phyloP scores from a whole-genome alignment of 2,113 vertebrate genomes.

The Felis chaus region DNA sequence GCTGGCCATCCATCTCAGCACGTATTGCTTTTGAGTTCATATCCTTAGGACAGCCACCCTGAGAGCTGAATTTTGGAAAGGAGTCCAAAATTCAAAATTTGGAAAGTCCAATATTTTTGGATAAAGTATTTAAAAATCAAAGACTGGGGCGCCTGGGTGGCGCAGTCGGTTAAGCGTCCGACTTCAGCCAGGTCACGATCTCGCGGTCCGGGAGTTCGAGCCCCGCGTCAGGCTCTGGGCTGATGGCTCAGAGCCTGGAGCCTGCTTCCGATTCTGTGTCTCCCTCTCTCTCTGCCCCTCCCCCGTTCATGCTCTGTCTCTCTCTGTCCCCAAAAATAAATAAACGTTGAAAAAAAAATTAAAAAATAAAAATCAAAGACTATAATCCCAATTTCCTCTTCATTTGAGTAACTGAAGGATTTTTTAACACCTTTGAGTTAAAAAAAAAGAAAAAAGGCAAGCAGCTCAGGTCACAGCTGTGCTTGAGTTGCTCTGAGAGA shows the following conservation, averaged over 20 bases:
- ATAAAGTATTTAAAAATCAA: constrained; percentile 28
- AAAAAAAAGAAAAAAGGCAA: neutral
- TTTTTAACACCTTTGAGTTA: neutral
- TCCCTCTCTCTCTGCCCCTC: no score
- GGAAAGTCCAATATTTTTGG: neutral
- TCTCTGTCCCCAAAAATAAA: no score
- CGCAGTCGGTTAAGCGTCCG: no score
- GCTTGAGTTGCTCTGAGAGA: neutral
- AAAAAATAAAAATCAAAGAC: constrained; percentile 3
- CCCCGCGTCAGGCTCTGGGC: no score
- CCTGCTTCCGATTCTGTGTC: no score
- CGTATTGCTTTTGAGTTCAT: neutral
- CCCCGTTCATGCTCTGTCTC: no score
- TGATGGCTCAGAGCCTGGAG: no score
- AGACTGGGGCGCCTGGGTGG: no score
- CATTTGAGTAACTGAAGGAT: neutral
- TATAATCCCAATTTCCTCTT: neutral
- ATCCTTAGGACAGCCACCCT: neutral
- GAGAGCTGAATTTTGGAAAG: neutral
- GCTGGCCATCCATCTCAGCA: neutral
- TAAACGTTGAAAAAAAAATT: no score
- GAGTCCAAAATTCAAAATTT: neutral
- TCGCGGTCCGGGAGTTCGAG: no score
- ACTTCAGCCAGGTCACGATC: no score
- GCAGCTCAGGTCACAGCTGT: neutral